phyloP scores from a whole-genome alignment of 2,113 vertebrate species.

The Myotis lucifugus region DNA sequence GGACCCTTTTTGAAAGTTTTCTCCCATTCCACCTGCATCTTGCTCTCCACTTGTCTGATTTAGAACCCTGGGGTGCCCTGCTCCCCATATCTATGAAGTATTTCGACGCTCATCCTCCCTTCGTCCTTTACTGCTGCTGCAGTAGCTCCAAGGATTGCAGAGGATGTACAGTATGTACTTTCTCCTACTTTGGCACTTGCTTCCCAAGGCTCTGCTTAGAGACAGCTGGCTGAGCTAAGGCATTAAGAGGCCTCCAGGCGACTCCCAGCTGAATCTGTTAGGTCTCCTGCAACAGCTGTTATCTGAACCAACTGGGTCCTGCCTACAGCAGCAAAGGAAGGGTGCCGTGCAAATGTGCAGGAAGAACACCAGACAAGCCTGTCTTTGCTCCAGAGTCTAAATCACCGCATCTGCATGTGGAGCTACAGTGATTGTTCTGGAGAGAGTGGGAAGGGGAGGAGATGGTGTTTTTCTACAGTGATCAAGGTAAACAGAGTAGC shows the following conservation, averaged over 20 bases:
- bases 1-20: conserved; percentile 9
- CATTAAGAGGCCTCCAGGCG: conserved; percentile 64
- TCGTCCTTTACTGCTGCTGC: conserved; percentile 9
- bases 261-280: conserved; percentile 63
- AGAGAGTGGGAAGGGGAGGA: neutral
- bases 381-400: conserved; percentile 8
- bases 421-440: conserved; percentile 58
- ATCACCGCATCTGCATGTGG: conserved; percentile 52
- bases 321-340: conserved; percentile 61
- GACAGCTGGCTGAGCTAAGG: conserved; percentile 60
- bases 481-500: conserved; percentile 65
- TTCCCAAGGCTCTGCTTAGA: conserved; percentile 49
- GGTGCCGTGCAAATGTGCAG: conserved; percentile 38
- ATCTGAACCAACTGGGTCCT: conserved; percentile 46
- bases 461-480: conserved; percentile 57
- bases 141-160: conserved; percentile 58
- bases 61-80: conserved; percentile 26
- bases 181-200: conserved; percentile 13
- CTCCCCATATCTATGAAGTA: neutral
- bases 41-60: neutral
- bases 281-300: conserved; percentile 71
- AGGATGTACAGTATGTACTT: neutral
- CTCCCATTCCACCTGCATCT: neutral
- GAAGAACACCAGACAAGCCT: conserved; percentile 58
- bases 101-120: neutral